These are phyloP conservation scores for Neoaliturus tenellus DNA, from an alignment of 2,888 invertebrate genomes.

Conservation along the genomic window DNA sequence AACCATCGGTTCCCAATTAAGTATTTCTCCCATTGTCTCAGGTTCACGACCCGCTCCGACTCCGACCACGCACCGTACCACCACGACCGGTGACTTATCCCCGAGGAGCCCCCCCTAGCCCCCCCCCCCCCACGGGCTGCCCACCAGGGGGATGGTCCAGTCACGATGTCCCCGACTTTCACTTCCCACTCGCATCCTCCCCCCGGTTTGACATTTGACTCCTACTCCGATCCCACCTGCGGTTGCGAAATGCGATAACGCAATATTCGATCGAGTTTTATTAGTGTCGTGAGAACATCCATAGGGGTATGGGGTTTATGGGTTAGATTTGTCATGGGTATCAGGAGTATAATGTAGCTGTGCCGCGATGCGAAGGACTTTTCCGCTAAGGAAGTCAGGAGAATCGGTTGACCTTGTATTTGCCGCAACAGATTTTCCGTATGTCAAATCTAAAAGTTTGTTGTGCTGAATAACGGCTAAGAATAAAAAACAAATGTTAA, in stretches of 20 bases:
- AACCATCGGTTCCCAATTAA: neutral
- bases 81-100: constrained; percentile 18
- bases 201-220: neutral
- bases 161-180: constrained; percentile 41
- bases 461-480: too few relatives aligned
- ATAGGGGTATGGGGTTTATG: too few relatives aligned
- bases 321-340: too few relatives aligned
- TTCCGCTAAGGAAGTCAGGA: too few relatives aligned
- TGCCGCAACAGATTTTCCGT: too few relatives aligned
- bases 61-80: neutral
- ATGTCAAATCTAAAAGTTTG: too few relatives aligned
- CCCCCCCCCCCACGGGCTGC: neutral
- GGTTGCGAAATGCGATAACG: neutral
- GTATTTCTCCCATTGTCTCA: neutral
- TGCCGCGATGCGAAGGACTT: too few relatives aligned
- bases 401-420: too few relatives aligned
- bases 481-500: too few relatives aligned
- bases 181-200: neutral
- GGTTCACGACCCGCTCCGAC: neutral
- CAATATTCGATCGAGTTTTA: constrained; percentile 4
- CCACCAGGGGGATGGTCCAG: constrained; percentile 19
- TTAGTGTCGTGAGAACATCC: neutral
- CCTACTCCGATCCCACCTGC: neutral
- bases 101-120: neutral
- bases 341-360: too few relatives aligned